These are phyloP conservation scores for Amphipoea lucens DNA, from an alignment of 2,888 invertebrate genomes.

Conservation along the genomic window DNA sequence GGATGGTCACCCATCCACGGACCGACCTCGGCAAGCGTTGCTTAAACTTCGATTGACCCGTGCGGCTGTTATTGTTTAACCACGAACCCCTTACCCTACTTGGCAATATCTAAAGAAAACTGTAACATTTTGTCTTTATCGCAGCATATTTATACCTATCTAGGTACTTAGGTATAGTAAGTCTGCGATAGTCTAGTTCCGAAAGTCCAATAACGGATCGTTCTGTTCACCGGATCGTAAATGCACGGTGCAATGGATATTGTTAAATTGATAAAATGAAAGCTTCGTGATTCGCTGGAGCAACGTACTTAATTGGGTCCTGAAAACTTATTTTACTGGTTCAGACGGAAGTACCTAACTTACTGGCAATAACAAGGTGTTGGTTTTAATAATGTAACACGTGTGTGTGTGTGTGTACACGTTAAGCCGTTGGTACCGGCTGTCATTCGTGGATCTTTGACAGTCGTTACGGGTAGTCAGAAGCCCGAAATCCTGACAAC, in stretches of 20 bases:
- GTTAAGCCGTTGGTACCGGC: too few relatives aligned
- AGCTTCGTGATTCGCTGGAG: neutral
- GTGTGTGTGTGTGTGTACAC: too few relatives aligned
- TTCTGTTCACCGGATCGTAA: neutral
- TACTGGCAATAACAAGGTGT: too few relatives aligned
- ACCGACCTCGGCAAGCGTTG: neutral
- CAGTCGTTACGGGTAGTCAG: too few relatives aligned
- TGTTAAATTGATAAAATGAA: neutral
- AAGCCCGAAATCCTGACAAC: too few relatives aligned
- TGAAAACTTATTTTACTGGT: neutral
- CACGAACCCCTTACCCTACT: neutral
- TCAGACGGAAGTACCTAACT: too few relatives aligned
- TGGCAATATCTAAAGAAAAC: neutral
- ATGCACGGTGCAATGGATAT: neutral
- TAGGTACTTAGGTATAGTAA: too few relatives aligned
- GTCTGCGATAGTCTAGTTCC: neutral
- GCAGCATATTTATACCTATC: too few relatives aligned
- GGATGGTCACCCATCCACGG: too few relatives aligned
- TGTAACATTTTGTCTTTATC: neutral
- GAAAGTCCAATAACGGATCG: neutral
- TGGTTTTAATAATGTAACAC: too few relatives aligned
- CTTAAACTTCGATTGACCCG: neutral
- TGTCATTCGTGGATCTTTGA: too few relatives aligned
- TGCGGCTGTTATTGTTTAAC: neutral
- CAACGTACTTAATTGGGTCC: neutral